Evolutionary conservation across 2,888 invertebrate species (phyloP).

Genomic region (Augiades crinisus): DNA sequence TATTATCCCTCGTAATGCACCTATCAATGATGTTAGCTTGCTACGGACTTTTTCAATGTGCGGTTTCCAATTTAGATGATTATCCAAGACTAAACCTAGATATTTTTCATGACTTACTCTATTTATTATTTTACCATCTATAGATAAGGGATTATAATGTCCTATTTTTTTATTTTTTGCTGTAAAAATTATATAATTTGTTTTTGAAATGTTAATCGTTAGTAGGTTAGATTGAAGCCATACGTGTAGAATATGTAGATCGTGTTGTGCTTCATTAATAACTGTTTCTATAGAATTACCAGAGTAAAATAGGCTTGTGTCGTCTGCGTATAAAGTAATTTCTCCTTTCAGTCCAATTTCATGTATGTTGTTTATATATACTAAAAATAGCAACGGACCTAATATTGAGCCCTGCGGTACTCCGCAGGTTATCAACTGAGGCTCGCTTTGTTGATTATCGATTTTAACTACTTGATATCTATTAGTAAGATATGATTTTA

Average conservation of each 20-base stretch:
- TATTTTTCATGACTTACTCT: constrained; percentile 19
- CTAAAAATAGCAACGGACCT: not conserved
- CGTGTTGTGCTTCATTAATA: not conserved
- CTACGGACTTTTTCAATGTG: constrained; percentile 13
- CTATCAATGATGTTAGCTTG: constrained; percentile 16
- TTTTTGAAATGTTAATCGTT: constrained; percentile 14
- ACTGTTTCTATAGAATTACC: constrained; percentile 6
- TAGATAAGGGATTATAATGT: not conserved
- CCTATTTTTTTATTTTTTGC: constrained; percentile 20
- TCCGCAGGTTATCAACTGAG: not conserved
- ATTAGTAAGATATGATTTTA: constrained; percentile 21
- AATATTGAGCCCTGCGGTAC: constrained; percentile 2
- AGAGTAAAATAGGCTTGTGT: constrained; percentile 20
- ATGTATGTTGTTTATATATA: constrained; percentile 14
- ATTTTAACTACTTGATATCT: constrained; percentile 15
- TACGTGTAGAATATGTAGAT: not conserved
- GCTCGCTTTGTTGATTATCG: not conserved
- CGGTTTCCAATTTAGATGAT: constrained; percentile 21
- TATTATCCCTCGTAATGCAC: constrained; percentile 10
- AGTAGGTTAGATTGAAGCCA: constrained; percentile 9
- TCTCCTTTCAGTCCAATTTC: constrained; percentile 10
- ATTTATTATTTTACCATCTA: constrained; percentile 3
- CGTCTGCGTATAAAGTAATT: constrained; percentile 19
- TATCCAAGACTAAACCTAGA: constrained; percentile 15
- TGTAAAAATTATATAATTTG: constrained; percentile 16